phyloP scores from a whole-genome alignment of 1,140 invertebrate species.

The Ips typographus region DNA sequence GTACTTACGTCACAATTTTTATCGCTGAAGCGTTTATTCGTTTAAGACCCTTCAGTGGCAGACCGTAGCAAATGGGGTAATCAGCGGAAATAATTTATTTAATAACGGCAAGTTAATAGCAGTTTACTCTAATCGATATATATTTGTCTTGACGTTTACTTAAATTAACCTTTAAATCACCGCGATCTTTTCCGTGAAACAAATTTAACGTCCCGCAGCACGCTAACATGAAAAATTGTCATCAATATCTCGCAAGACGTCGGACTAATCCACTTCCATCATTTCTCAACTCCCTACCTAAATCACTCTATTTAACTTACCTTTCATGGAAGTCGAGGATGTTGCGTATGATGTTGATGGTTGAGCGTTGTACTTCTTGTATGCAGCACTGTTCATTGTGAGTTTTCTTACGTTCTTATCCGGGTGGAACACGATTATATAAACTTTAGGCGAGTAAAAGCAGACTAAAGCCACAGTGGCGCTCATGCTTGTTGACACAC shows the following conservation, averaged over 20 bases:
- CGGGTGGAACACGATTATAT: slow-evolving; percentile 72
- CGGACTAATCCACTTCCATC: not conserved
- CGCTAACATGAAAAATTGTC: slow-evolving; percentile 6
- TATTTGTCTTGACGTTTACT: slow-evolving; percentile 14
- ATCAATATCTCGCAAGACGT: slow-evolving; percentile 1
- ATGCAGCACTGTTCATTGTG: slow-evolving; percentile 55
- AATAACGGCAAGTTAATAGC: slow-evolving; percentile 1
- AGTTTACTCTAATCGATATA: slow-evolving; percentile 10
- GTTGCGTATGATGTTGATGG: slow-evolving; percentile 42
- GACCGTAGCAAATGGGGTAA: not conserved
- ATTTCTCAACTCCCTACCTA: not conserved
- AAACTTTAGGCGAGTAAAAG: slow-evolving; percentile 73
- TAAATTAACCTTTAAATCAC: slow-evolving; percentile 12
- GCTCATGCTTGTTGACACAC: slow-evolving; percentile 71
- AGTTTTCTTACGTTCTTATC: slow-evolving; percentile 61
- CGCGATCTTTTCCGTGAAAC: not conserved
- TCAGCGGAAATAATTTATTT: slow-evolving; percentile 2
- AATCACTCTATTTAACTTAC: slow-evolving; percentile 11
- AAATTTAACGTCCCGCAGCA: slow-evolving; percentile 9
- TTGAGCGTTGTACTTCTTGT: slow-evolving; percentile 49
- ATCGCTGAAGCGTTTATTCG: too few species aligned
- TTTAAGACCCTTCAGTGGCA: too few species aligned
- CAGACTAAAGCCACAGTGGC: slow-evolving; percentile 72
- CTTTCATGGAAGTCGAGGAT: slow-evolving; percentile 32
- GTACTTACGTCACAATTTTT: too few species aligned